Evolutionary conservation across 2,113 vertebrate species (phyloP), one percentile per base, ranked within the genome.

Genomic region (Shinisaurus crocodilurus): DNA sequence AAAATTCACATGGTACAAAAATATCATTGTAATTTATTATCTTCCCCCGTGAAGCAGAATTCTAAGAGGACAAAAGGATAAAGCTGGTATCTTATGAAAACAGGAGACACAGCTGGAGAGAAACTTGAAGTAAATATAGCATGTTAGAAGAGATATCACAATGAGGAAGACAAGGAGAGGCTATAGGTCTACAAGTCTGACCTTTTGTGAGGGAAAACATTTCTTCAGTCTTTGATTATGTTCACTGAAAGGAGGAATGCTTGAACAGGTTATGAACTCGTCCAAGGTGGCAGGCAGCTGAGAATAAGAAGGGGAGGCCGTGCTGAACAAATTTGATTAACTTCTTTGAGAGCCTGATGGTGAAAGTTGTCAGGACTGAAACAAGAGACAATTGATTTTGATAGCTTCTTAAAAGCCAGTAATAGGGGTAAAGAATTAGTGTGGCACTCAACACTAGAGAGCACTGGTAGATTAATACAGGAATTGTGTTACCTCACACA

Each of bases 321-420:
- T 6, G 18, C 80, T 86, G 90, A 91, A 85, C n/a, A 89, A 92
- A 75, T 32, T 74, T 63, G 72, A 72, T 83, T 45, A 87, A 40
- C 23, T 13, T 45, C 67, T 87, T 48, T 79, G 37, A 89, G 54
- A 65, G 90, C 80, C n/a, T 48, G 70, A 4, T 67, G 85, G 82
- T 74, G 70, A 90, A 94, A 88, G 27, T 3, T 88, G 27, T 84
- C 34, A 57, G 32, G 50, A 74, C 7, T 63, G 27, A 92, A 93
- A 63, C 6, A 86, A 43, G 90, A 88, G 34, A 27, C 40, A 86
- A 90, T 83, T 4, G 85, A 67, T 87, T 80, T 34, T 2, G 23
- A 91, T 89, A 92, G 89, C 90, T 57, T 85, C 70, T 54, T 60
- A 40, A 27, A 91, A 89, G 79, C 74, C 77, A 82, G 75, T 82